Evolutionary conservation across 2,797 vertebrate species (phyloP).

Genomic region (Chloroceryle inda): DNA sequence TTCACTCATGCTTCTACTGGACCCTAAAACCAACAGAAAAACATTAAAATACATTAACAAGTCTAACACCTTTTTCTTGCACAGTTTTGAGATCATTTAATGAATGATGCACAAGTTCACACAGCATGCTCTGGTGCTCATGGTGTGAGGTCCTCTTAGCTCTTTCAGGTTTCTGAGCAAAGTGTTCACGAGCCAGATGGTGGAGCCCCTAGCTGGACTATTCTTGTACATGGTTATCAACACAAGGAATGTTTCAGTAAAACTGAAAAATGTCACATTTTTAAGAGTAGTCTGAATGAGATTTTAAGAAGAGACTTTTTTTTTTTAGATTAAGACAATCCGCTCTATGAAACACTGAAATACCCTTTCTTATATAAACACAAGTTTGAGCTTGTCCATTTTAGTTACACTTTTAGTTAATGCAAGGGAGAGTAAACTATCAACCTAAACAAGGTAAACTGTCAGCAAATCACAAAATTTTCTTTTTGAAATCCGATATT

Average conservation of each 20-base stretch:
- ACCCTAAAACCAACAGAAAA: background rate
- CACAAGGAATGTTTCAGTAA: background rate
- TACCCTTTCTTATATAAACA: background rate
- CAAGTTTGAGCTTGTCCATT: background rate
- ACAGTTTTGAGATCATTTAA: background rate
- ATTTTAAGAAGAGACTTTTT: background rate
- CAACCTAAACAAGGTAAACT: background rate
- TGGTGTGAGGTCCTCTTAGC: background rate
- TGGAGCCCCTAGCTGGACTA: background rate
- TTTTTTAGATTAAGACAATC: background rate
- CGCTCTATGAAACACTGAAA: background rate
- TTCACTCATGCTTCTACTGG: background rate
- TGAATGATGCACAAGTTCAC: background rate
- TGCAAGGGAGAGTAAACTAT: background rate
- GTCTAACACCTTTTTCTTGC: background rate
- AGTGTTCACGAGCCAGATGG: background rate
- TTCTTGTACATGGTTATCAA: background rate
- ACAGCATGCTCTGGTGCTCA: background rate
- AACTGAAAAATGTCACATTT: background rate
- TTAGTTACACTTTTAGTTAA: background rate
- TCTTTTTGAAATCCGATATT: background rate
- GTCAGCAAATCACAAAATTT: background rate
- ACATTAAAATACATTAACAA: background rate
- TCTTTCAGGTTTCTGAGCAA: background rate
- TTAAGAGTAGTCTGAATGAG: background rate